These are phyloP conservation scores for Amiota minor DNA, from an alignment of 2,888 invertebrate species.

Conservation along the genomic window DNA sequence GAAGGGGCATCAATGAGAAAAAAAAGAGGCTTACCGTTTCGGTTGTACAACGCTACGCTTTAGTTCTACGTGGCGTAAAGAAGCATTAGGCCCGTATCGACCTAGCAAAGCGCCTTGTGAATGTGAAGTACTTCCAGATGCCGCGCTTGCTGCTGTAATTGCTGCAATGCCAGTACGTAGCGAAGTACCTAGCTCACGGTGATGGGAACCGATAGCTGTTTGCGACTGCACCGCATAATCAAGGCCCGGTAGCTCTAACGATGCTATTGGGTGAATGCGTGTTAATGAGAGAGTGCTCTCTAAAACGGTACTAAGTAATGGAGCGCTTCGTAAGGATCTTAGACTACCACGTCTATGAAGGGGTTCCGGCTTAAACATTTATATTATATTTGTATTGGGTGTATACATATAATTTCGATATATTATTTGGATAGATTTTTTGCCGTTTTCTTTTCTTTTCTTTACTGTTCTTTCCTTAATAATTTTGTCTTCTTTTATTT, in stretches of 20 bases:
- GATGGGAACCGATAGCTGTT: conserved; percentile 58
- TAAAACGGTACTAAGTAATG: conserved; percentile 73
- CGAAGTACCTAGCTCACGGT: conserved; percentile 67
- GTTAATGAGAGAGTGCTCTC: conserved; percentile 73
- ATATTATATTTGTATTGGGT: conserved; percentile 37
- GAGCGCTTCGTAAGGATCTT: conserved; percentile 74
- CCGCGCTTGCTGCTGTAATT: conserved; percentile 61
- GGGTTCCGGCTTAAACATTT: conserved; percentile 74
- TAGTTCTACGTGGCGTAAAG: conserved; percentile 67
- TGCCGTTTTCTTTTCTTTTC: background rate
- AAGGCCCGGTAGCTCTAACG: conserved; percentile 73
- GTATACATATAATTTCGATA: background rate
- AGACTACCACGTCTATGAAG: conserved; percentile 73
- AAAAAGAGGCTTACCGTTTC: conserved; percentile 70
- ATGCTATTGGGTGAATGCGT: conserved; percentile 73
- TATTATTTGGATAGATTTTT: background rate
- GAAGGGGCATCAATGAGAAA: background rate
- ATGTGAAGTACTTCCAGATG: conserved; percentile 57
- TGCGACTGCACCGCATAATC: conserved; percentile 72
- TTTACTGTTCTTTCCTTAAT: background rate
- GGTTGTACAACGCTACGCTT: conserved; percentile 70
- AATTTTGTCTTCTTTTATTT: background rate
- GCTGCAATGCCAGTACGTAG: conserved; percentile 66
- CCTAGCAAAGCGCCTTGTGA: conserved; percentile 62
- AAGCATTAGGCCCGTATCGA: conserved; percentile 66